Conservation (phyloP, 2,113 vertebrate genomes). For the Thunnus thynnus region DNA sequence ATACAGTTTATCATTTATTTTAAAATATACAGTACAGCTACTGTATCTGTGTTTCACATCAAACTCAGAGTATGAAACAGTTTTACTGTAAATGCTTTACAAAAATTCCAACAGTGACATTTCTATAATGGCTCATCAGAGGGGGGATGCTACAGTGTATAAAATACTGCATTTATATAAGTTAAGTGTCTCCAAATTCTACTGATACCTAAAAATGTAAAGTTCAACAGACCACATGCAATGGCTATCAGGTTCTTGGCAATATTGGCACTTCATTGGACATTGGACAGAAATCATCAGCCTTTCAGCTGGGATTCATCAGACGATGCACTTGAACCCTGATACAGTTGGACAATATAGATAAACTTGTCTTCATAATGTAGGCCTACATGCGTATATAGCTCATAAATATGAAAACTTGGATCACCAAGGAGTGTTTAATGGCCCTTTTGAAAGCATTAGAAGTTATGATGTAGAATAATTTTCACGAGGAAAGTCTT, state of each 20-base stretch:
- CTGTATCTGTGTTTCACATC: too few relatives aligned
- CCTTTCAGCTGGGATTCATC: neutral
- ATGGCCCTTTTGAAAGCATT: too few relatives aligned
- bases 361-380: neutral
- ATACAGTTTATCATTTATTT: neutral
- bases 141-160: too few relatives aligned
- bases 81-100: neutral
- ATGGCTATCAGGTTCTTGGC: neutral
- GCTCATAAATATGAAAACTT: too few relatives aligned
- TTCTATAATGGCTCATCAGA: neutral
- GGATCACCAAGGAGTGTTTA: too few relatives aligned
- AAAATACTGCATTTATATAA: too few relatives aligned
- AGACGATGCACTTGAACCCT: neutral
- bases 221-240: neutral
- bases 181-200: too few relatives aligned
- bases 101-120: too few relatives aligned
- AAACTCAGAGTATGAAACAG: neutral
- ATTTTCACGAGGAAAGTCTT: neutral
- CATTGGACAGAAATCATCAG: neutral
- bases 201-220: neutral
- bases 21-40: neutral
- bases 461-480: too few relatives aligned
- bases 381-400: neutral
- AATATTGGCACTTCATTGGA: conserved; percentile 39
- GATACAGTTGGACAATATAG: neutral